Evolutionary conservation across 2,888 invertebrate genomes (phyloP), one percentile per base, ranked within the genome.

Genomic region (Zaprionus obscuricornis): DNA sequence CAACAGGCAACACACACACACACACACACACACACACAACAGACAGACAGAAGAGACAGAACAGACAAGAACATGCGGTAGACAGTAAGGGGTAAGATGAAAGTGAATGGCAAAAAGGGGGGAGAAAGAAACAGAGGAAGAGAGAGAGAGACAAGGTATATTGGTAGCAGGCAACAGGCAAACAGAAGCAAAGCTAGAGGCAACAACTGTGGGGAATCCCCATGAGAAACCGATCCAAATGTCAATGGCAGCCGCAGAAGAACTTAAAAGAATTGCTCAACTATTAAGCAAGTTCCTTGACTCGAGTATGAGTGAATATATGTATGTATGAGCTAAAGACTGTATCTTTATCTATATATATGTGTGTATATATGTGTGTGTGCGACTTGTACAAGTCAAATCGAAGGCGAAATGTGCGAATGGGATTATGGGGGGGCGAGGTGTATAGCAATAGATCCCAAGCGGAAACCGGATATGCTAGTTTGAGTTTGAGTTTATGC

Each of bases 401-500:
- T 13, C 16, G 26, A 22, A 20, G 37, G 16, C 10, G 8, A 1
- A n/a, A n/a, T n/a, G n/a, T n/a, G n/a, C n/a, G n/a, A n/a, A n/a
- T n/a, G 2, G 2, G 6, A 24, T 0, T 14, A 1, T 0, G 5
- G 18, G 18, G 13, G n/a, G 24, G 17, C 10, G n/a, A 5, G 2
- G 0, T 11, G n/a, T n/a, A n/a, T n/a, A n/a, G 34, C 17, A 34
- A 55, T 34, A 58, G 50, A 58, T 70, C 71, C 66, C 70, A 56
- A 40, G 71, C 59, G 68, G 66, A 70, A 66, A 59, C 66, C 68
- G 59, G 68, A 70, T 63, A 69, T 68, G 64, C 33, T 40, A 49
- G 45, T 7, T 34, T 51, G 27, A 54, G n/a, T n/a, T n/a, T n/a
- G n/a, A n/a, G n/a, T n/a, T n/a, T n/a, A n/a, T n/a, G n/a, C n/a